phyloP scores from a whole-genome alignment of 2,113 vertebrate species.

The Passer montanus region DNA sequence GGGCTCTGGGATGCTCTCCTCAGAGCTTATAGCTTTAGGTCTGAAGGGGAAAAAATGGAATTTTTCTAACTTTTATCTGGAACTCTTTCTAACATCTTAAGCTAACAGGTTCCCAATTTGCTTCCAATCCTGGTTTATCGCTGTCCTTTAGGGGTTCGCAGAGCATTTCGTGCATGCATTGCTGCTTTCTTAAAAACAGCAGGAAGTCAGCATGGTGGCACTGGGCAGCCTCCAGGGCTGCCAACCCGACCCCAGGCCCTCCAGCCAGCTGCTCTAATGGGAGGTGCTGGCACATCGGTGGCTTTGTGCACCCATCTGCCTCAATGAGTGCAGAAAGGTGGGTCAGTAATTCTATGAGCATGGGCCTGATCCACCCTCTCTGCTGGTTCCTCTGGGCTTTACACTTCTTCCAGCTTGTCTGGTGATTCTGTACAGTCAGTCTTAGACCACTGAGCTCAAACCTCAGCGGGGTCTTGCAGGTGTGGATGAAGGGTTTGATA shows the following conservation, averaged over 20 bases:
- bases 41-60: background rate
- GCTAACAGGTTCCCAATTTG: background rate
- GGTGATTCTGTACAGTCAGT: background rate
- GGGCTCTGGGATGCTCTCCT: background rate
- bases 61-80: background rate
- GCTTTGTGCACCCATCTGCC: background rate
- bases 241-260: background rate
- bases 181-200: background rate
- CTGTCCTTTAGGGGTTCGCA: background rate
- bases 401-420: rapidly evolving
- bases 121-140: background rate
- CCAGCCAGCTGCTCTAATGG: background rate
- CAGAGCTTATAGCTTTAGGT: background rate
- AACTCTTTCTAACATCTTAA: background rate
- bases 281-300: background rate
- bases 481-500: background rate
- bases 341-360: background rate
- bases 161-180: background rate
- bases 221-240: background rate
- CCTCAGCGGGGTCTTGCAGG: background rate
- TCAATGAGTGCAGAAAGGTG: background rate
- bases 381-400: background rate
- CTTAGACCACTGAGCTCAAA: background rate
- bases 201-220: background rate
- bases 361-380: background rate